These are phyloP conservation scores for Carduelis carduelis DNA, from an alignment of 2,797 vertebrate genomes.

Conservation along the genomic window DNA sequence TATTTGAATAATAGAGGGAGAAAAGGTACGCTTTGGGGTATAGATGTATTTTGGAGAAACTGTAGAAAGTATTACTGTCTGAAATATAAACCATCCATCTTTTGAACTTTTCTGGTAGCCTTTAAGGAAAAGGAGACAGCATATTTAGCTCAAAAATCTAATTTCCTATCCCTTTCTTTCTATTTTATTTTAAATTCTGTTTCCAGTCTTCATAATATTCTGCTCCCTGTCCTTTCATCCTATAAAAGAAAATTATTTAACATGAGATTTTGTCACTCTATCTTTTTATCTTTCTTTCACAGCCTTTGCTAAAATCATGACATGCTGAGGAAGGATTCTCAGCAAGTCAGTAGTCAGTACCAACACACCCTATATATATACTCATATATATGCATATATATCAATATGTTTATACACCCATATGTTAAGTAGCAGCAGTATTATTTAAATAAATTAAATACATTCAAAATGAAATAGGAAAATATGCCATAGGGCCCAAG, in stretches of 20 bases:
- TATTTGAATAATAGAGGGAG: background rate
- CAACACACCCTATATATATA: background rate
- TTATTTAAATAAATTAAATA: background rate
- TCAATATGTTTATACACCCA: fast-evolving
- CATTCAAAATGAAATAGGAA: background rate
- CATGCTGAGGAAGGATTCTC: background rate
- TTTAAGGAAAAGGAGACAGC: background rate
- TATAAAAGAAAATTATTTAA: background rate
- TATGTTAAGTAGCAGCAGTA: background rate
- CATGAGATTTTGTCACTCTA: background rate
- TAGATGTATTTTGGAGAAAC: background rate
- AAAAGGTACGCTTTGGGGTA: background rate
- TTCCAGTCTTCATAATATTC: background rate
- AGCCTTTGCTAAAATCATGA: background rate
- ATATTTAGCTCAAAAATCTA: background rate
- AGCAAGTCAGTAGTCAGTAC: background rate
- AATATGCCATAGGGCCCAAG: background rate
- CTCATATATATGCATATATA: no score
- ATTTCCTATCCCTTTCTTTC: background rate
- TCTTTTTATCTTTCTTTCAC: background rate
- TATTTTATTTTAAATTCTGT: background rate
- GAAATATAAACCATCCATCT: background rate
- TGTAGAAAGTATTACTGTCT: background rate
- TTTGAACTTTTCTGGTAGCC: background rate
- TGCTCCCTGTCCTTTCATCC: background rate